Base-by-base conservation (phyloP, 2,797 vertebrate genomes). In the Triplophysa yarkandensis region DNA sequence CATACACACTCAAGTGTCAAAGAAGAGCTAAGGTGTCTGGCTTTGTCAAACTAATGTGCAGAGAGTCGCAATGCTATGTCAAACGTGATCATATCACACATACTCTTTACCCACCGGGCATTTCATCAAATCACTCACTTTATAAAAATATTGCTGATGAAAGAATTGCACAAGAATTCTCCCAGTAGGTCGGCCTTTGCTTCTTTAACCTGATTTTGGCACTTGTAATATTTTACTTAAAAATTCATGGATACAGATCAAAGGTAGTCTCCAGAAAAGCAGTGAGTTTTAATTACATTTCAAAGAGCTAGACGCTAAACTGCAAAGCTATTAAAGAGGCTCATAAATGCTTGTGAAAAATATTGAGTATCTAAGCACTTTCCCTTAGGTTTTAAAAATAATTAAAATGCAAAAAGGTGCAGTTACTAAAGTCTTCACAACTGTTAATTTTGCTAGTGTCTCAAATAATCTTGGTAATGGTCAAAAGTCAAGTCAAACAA, bases 41-140 rank as follows among this genome's bases (percentile, higher is more conserved):
- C 48, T 76, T 79, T 78, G 86, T 90, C 88, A 87, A 82, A 81
- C 64, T 19, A 71, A 90, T 89, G 85, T 90, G 87, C 86, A 83
- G 77, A 75, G 77, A 78, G 67, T 83, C 85, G 80, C 85, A 85
- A 85, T 80, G 81, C 80, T 71, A 86, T 78, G 84, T 86, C 85
- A 84, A 73, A 83, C 86, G 85, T 78, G 77, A 89, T 89, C 83
- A 88, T 76, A 87, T 91, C 88, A 91, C 80, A 81, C 9, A 82
- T 72, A 80, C 76, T 81, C 78, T 85, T 80, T 85, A 81, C 16
- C 79, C 88, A 85, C 83, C 86, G 81, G 70, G 46, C 78, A 78
- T 84, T 70, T 68, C 65, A 81, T 64, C 74, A 71, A 69, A 50
- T 36, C n/a, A 8, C 27, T 65, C 46, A 46, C 60, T 65, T 44